These are phyloP conservation scores for Gymnoscopelus braueri DNA, from an alignment of 2,797 vertebrate species.

Conservation along the genomic window DNA sequence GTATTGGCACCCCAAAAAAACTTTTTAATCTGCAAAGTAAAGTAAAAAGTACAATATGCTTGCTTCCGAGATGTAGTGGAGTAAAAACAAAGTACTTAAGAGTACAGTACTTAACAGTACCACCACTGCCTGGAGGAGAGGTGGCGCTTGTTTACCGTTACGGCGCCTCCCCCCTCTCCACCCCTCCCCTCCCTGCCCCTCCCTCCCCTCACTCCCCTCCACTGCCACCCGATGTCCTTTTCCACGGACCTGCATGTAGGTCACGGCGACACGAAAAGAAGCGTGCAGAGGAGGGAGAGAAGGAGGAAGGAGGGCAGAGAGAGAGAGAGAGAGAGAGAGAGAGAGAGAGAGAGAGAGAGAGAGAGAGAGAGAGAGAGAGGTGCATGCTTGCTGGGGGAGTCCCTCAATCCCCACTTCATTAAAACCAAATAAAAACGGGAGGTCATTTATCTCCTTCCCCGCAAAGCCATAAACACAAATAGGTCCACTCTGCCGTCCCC, in stretches of 20 bases:
- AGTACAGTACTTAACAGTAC: no score
- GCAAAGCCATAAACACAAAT: conserved; percentile 84
- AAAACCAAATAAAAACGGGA: conserved; percentile 85
- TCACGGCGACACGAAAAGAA: conserved; percentile 62
- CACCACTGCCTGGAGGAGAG: no score
- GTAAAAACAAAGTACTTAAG: no score
- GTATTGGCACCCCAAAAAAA: no score
- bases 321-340: conserved; percentile 32
- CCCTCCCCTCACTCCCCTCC: no score
- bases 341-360: conserved; percentile 45
- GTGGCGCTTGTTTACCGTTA: no score
- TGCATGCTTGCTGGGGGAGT: conserved; percentile 70
- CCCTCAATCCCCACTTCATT: conserved; percentile 86
- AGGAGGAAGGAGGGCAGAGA: conserved; percentile 42
- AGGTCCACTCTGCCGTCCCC: conserved; percentile 58
- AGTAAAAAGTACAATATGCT: no score
- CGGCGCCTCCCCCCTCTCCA: no score
- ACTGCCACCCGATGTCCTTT: conserved; percentile 62
- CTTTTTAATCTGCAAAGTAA: no score
- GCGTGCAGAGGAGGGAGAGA: conserved; percentile 33
- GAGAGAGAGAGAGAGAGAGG: conserved; percentile 56
- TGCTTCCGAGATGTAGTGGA: no score
- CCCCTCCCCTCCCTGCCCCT: no score
- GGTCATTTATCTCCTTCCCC: conserved; percentile 84
- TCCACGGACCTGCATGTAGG: conserved; percentile 75